Conservation (phyloP, 2,888 invertebrate species). For the Andrena praecox region DNA sequence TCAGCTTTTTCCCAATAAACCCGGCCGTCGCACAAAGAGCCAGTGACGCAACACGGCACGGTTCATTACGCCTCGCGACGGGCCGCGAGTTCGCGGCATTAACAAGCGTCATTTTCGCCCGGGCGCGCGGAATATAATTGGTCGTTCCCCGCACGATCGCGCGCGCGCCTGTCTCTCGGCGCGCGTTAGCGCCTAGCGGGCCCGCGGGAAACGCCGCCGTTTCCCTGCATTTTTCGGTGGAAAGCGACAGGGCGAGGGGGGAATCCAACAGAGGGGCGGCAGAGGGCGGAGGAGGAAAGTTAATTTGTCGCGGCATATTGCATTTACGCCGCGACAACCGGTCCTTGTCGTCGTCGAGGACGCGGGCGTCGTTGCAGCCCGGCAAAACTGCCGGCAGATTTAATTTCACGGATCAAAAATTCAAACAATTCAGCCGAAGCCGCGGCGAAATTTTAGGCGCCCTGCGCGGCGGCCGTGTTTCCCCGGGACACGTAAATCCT, state of each 20-base stretch:
- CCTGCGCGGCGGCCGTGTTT: conserved; percentile 13
- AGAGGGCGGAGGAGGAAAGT: conserved; percentile 4
- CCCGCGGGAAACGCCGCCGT: neutral
- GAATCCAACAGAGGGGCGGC: neutral
- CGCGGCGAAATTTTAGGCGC: conserved; percentile 32
- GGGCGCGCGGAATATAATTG: conserved; percentile 10
- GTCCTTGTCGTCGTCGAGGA: neutral
- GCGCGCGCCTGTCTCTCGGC: neutral
- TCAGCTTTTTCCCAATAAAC: neutral
- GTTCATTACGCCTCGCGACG: neutral
- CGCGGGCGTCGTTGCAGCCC: neutral
- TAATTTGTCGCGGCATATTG: conserved; percentile 35
- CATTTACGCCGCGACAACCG: neutral
- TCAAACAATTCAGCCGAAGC: conserved; percentile 37
- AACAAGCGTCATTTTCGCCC: conserved; percentile 13
- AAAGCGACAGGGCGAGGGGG: neutral
- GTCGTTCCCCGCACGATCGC: neutral
- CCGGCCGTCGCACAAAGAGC: neutral
- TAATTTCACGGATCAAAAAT: conserved; percentile 62
- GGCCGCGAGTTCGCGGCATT: neutral
- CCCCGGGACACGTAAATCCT: conserved; percentile 17
- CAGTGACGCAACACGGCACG: neutral
- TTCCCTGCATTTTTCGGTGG: neutral
- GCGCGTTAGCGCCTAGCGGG: neutral
- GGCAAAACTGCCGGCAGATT: conserved; percentile 32